Conservation (phyloP, 1,140 invertebrate species). For the Probaryconus sp. region DNA sequence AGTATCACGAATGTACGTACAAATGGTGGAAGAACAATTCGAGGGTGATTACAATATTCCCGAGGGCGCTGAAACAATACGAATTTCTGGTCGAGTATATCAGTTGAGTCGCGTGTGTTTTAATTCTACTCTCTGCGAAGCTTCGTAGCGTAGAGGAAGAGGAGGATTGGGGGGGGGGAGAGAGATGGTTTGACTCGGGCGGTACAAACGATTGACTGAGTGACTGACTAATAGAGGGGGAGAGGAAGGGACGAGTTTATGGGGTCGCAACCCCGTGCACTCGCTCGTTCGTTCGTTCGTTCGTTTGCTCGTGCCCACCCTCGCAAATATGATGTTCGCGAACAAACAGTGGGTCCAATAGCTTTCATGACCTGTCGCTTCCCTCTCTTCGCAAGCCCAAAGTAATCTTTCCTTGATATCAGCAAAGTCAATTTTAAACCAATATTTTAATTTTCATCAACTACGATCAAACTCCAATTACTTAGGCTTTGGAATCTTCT, state of each 20-base stretch:
- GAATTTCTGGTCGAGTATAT: conserved; percentile 22
- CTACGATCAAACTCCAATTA: too few relatives aligned
- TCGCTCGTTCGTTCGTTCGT: conserved; percentile 13
- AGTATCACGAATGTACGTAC: conserved; percentile 35
- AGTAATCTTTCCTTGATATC: conserved; percentile 39
- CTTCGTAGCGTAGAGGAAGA: conserved; percentile 6
- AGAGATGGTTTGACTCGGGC: conserved; percentile 17
- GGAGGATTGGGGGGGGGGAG: too few relatives aligned
- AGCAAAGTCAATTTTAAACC: conserved; percentile 47
- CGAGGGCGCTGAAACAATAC: conserved; percentile 62
- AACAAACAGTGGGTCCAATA: conserved; percentile 62
- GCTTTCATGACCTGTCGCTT: conserved; percentile 32
- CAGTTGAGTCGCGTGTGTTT: conserved; percentile 69
- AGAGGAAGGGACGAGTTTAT: conserved; percentile 46
- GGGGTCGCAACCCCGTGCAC: conserved; percentile 60
- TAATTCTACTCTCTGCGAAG: conserved; percentile 66
- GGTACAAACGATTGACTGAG: conserved; percentile 70
- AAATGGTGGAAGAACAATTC: conserved; percentile 61
- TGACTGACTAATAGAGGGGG: conserved; percentile 49
- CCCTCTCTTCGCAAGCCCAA: conserved; percentile 6
- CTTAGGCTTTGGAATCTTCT: too few relatives aligned
- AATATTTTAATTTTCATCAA: conserved; percentile 24
- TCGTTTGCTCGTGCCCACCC: conserved; percentile 56
- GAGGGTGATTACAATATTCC: conserved; percentile 64
- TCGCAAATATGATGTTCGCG: conserved; percentile 65